phyloP scores from a whole-genome alignment of 2,888 invertebrate species.

The Philereme transversata region DNA sequence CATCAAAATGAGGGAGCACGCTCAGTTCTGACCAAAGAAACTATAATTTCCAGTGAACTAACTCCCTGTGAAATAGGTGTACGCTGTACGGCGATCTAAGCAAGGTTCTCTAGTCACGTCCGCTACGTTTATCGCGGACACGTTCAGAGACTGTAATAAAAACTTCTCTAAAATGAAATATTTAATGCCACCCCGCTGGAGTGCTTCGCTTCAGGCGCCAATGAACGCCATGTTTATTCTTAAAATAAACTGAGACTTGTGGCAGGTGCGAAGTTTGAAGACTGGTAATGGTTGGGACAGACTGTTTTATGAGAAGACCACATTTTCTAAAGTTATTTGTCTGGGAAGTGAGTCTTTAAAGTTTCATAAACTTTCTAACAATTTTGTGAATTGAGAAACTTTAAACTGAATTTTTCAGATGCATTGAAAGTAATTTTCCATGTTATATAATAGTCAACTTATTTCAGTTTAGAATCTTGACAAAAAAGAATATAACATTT shows the following conservation, averaged over 20 bases:
- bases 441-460: too few relatives aligned
- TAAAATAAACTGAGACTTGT: slow-evolving; percentile 51
- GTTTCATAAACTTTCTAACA: slow-evolving; percentile 6
- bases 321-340: slow-evolving; percentile 25
- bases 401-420: too few relatives aligned
- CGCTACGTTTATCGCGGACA: slow-evolving; percentile 76
- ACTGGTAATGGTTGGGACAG: slow-evolving; percentile 20
- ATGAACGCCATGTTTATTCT: slow-evolving; percentile 66
- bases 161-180: slow-evolving; percentile 83
- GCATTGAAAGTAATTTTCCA: too few relatives aligned
- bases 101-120: slow-evolving; percentile 77
- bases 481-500: too few relatives aligned
- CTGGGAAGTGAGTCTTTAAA: slow-evolving; percentile 14
- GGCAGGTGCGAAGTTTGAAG: slow-evolving; percentile 38
- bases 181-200: slow-evolving; percentile 73
- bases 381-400: slow-evolving; percentile 3
- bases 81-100: slow-evolving; percentile 57
- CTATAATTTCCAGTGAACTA: slow-evolving; percentile 41
- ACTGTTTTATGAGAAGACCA: slow-evolving; percentile 20
- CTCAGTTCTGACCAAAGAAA: not conserved
- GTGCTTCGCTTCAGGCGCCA: slow-evolving; percentile 59
- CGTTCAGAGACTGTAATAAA: slow-evolving; percentile 78
- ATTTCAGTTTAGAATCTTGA: too few relatives aligned
- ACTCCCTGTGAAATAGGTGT: slow-evolving; percentile 46
- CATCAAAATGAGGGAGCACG: too few relatives aligned